These are phyloP conservation scores for Silurus glanis DNA, from an alignment of 2,113 vertebrate genomes.

Conservation along the genomic window DNA sequence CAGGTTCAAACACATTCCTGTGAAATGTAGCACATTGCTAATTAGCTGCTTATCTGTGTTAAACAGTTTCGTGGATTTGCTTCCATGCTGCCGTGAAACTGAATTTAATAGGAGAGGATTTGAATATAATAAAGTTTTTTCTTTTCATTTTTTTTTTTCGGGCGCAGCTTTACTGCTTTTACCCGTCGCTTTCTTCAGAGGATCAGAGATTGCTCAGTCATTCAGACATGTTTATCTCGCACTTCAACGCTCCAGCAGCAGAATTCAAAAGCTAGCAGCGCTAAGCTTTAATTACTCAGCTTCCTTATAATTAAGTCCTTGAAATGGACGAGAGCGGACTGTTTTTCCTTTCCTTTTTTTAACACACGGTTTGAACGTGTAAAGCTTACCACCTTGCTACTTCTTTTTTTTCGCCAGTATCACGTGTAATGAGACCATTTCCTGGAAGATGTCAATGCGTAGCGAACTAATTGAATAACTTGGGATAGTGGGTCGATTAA, in stretches of 20 bases:
- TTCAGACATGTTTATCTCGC: conserved; percentile 35
- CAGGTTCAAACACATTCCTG: neutral
- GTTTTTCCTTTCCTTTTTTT: neutral
- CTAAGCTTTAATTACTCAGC: conserved; percentile 37
- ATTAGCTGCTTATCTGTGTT: conserved; percentile 5
- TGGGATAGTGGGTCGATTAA: neutral
- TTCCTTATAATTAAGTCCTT: conserved; percentile 35
- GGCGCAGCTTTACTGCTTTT: conserved; percentile 10
- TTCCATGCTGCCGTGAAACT: conserved; percentile 7
- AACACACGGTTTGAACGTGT: neutral
- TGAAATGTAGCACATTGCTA: conserved; percentile 12
- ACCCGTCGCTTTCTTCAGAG: conserved; percentile 6
- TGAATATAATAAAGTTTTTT: conserved; percentile 6
- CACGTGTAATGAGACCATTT: neutral
- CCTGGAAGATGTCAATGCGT: neutral
- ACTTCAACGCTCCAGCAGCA: conserved; percentile 29
- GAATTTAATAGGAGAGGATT: conserved; percentile 31
- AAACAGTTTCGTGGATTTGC: conserved; percentile 2
- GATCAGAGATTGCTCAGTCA: conserved; percentile 24
- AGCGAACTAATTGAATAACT: neutral
- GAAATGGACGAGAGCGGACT: neutral
- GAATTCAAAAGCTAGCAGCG: conserved; percentile 32
- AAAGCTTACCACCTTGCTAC: neutral
- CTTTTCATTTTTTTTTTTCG: neutral
- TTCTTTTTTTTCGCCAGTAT: neutral